A percentile compares a stretch with the other conserved stretches of the same genome.
These are phyloP conservation scores for Grammomys surdaster DNA, from an alignment of 2,113 vertebrate species.

Conservation along the genomic window DNA sequence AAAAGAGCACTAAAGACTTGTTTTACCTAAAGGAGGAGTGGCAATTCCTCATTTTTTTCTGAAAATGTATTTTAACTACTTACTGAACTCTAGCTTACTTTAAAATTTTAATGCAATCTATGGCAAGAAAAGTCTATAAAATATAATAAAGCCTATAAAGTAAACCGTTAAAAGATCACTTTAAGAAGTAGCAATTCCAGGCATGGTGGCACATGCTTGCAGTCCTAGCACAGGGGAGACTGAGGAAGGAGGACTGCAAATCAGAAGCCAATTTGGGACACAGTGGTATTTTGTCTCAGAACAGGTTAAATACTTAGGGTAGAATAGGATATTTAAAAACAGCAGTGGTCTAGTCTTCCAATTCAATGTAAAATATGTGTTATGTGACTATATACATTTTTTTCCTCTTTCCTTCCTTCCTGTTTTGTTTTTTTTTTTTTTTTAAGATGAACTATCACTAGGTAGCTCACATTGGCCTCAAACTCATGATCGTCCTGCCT, in stretches of 20 bases:
- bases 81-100: conserved; percentile 50
- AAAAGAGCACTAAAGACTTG: conserved; percentile 10
- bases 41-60: neutral
- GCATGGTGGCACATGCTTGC: neutral
- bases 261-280: neutral
- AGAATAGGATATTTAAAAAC: conserved; percentile 46
- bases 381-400: neutral
- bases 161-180: neutral
- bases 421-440: neutral
- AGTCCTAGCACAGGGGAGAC: neutral
- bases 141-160: neutral
- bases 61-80: conserved; percentile 37
- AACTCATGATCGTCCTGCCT: neutral
- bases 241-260: neutral
- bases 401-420: neutral
- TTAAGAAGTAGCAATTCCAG: neutral
- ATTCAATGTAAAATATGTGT: conserved; percentile 49
- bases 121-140: conserved; percentile 35
- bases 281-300: neutral
- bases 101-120: conserved; percentile 43
- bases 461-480: neutral
- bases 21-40: conserved; percentile 41
- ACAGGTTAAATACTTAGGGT: conserved; percentile 7
- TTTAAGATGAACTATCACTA: neutral
- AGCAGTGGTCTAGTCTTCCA: conserved; percentile 9